Conservation (phyloP, 2,888 invertebrate species). For the Tipula lateralis region DNA sequence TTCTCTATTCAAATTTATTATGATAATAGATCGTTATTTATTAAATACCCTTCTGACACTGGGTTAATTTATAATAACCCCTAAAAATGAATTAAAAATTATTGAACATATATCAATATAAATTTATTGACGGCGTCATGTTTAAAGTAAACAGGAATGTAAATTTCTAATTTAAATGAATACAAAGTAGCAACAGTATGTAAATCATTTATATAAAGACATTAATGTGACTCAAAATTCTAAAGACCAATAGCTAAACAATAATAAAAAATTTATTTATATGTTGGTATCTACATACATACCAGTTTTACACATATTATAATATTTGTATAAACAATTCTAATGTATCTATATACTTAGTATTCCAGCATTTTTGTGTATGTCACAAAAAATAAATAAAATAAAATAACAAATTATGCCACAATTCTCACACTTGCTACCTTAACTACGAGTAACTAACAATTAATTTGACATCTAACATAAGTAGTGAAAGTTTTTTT, state of each 20-base stretch:
- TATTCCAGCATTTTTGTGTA: neutral
- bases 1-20: too few species aligned
- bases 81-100: neutral
- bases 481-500: neutral
- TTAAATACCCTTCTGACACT: neutral
- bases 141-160: neutral
- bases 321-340: neutral
- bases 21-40: too few species aligned
- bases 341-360: neutral
- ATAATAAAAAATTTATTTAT: neutral
- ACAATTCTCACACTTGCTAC: constrained; percentile 11
- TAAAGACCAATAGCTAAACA: neutral
- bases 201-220: neutral
- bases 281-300: neutral
- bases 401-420: neutral
- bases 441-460: neutral
- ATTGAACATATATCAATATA: neutral
- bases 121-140: neutral
- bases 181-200: neutral
- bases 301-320: neutral
- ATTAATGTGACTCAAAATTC: neutral
- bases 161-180: neutral
- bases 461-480: constrained; percentile 11
- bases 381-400: neutral
- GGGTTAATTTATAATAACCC: neutral